These are phyloP conservation scores for Prunella fulvescens DNA, from an alignment of 2,113 vertebrate species.

Conservation along the genomic window DNA sequence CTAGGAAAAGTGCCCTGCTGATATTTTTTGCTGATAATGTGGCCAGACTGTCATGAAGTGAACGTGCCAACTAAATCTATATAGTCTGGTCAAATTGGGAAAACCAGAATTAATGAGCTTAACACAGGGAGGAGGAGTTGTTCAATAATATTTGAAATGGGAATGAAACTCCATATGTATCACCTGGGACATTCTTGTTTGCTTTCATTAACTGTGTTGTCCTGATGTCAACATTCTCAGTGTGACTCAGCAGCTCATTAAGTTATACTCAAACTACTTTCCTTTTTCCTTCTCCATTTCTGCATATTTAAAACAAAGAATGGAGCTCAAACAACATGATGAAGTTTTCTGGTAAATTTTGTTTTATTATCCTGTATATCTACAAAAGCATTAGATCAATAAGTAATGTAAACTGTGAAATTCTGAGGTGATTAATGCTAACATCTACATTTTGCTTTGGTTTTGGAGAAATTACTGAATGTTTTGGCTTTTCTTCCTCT, in stretches of 20 bases:
- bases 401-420: not conserved
- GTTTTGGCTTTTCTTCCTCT: not conserved
- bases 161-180: not conserved
- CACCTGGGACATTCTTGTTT: not conserved
- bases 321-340: not conserved
- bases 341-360: not conserved
- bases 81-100: not conserved
- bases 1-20: slow-evolving; percentile 22
- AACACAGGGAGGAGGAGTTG: not conserved
- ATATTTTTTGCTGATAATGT: slow-evolving; percentile 28
- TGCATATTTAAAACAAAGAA: not conserved
- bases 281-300: not conserved
- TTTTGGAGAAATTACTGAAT: not conserved
- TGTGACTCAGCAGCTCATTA: not conserved
- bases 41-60: not conserved
- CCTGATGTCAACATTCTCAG: not conserved
- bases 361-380: not conserved
- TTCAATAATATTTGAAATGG: not conserved
- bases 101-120: not conserved
- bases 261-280: not conserved
- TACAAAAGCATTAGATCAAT: not conserved
- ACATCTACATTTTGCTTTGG: not conserved
- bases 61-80: not conserved
- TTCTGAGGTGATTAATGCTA: not conserved
- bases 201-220: not conserved